phyloP scores from a whole-genome alignment of 2,113 vertebrate genomes.

The Oenanthe oenanthe region DNA sequence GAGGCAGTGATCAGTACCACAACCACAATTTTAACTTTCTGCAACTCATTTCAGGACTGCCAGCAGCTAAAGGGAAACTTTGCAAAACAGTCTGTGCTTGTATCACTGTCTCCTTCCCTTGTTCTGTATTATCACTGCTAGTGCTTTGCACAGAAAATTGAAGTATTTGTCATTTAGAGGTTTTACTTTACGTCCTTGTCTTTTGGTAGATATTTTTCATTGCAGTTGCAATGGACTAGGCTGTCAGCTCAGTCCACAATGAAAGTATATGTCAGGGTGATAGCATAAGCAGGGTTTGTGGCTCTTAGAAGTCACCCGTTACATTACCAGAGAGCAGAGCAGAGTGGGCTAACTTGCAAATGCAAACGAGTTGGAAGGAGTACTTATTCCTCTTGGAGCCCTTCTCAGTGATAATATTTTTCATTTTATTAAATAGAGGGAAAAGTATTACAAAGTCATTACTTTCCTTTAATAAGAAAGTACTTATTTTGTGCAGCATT shows the following conservation, averaged over 20 bases:
- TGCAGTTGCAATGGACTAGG: background rate
- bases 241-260: background rate
- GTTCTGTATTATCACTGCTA: background rate
- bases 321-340: background rate
- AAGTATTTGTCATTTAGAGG: background rate
- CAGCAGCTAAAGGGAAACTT: slow-evolving; percentile 29
- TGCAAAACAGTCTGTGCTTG: background rate
- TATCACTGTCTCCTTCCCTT: background rate
- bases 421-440: background rate
- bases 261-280: background rate
- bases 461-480: background rate
- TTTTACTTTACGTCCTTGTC: background rate
- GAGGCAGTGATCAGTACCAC: background rate
- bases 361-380: background rate
- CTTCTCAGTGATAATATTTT: background rate
- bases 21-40: background rate
- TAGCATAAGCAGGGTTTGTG: background rate
- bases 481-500: background rate
- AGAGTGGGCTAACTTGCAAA: background rate
- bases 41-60: background rate
- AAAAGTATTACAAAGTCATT: background rate
- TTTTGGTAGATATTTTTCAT: background rate
- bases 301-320: background rate
- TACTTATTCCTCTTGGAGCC: background rate
- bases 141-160: background rate